These are phyloP conservation scores for Phalacrocorax pelagicus DNA, from an alignment of 2,113 vertebrate genomes.

Conservation along the genomic window DNA sequence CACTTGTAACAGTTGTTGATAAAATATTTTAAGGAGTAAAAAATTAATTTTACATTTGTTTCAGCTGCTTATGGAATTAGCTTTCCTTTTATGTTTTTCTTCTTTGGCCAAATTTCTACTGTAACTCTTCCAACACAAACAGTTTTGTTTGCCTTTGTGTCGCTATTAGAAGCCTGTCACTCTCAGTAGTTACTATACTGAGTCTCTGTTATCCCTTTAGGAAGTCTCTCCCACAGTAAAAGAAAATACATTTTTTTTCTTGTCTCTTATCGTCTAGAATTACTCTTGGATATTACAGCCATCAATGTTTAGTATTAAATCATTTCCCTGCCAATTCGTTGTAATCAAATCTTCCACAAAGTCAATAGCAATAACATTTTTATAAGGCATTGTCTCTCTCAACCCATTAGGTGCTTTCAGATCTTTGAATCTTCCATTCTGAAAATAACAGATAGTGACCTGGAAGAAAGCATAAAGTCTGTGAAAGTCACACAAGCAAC, in stretches of 20 bases:
- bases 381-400: constrained; percentile 32
- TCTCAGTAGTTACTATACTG: background rate
- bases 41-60: background rate
- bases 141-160: background rate
- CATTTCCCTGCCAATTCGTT: constrained; percentile 50
- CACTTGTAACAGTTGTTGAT: background rate
- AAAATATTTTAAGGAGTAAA: background rate
- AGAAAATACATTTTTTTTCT: background rate
- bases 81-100: background rate
- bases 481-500: background rate
- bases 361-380: constrained; percentile 65
- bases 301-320: constrained; percentile 52
- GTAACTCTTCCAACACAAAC: background rate
- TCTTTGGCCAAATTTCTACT: background rate
- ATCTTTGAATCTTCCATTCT: constrained; percentile 1
- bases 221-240: background rate
- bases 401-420: background rate
- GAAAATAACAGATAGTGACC: background rate
- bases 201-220: constrained; percentile 1
- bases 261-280: constrained; percentile 5
- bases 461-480: background rate
- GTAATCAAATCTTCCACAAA: constrained; percentile 60
- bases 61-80: background rate
- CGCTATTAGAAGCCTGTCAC: background rate
- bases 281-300: constrained; percentile 40